Evolutionary conservation across 2,888 invertebrate genomes (phyloP), one percentile per base, ranked within the genome.

Genomic region (Athetis lepigone): DNA sequence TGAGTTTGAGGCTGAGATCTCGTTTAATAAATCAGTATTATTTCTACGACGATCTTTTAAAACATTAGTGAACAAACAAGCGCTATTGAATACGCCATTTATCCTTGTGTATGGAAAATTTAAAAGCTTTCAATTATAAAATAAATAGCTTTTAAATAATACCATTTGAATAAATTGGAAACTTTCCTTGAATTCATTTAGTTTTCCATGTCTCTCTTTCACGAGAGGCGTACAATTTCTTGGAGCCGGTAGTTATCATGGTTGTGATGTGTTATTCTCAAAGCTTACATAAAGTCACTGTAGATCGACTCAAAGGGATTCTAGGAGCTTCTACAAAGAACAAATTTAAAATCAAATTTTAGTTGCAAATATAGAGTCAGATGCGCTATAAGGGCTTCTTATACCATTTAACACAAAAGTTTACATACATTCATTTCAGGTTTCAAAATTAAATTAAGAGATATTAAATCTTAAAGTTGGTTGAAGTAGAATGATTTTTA

Each of bases 1-100:
- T 6, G 23, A 18, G 18, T 63, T 62, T 62, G 25, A 46, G 16
- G 16, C 13, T 16, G 21, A 61, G 36, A 42, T 42, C 11, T 46
- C 27, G 33, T 69, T 40, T 33, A 1, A 60, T 2, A 19, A 7
- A 16, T 8, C n/a, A 21, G 13, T 19, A n/a, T 5, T 13, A 7
- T 8, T 2, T 16, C 16, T 27, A 5, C 29, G 19, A 1, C n/a
- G 16, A 19, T 19, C 19, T 5, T 11, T 16, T 21, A 7, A 21
- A 55, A 19, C 1, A 33, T 1, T 4, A 13, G 13, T 33, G 3
- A 33, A 29, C 2, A 29, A 29, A 8, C 13, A 33, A 33, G 33
- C 3, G 33, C 33, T 25, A 25, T 4, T 4, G 3, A 25, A 25
- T 25, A n/a, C n/a, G n/a, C n/a, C n/a, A n/a, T n/a, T n/a, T n/a